Evolutionary conservation across 2,888 invertebrate species (phyloP).

Genomic region (Lycocerus yunnanus): DNA sequence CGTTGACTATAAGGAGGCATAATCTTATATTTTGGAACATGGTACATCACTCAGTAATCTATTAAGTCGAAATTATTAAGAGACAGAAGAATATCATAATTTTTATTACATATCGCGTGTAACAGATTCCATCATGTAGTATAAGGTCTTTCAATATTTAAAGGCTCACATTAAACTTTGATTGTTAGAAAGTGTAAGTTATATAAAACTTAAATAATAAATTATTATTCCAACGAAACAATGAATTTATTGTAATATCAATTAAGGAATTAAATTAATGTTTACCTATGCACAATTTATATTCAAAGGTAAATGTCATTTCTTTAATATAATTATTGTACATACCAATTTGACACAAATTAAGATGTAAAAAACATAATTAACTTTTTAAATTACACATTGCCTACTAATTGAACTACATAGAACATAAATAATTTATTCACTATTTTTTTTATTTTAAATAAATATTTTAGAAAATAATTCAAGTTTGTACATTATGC

Average conservation of each 20-base stretch:
- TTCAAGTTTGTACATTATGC: too few species aligned
- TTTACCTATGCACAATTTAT: not conserved
- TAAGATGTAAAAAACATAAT: not conserved
- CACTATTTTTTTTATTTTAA: too few species aligned
- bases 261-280: not conserved
- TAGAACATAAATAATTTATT: too few species aligned
- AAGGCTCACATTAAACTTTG: not conserved
- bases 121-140: not conserved
- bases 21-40: too few species aligned
- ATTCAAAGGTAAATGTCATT: not conserved
- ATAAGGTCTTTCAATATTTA: not conserved
- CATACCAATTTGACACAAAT: not conserved
- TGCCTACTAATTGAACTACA: too few species aligned
- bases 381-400: not conserved
- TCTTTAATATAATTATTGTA: not conserved
- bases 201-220: not conserved
- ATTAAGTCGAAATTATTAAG: not conserved
- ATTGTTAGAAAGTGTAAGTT: not conserved
- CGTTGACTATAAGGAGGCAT: not conserved
- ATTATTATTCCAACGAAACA: not conserved
- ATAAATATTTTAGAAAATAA: too few species aligned
- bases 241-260: not conserved
- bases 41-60: not conserved
- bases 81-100: not conserved
- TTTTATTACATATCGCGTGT: not conserved